Conservation (phyloP, 1,140 invertebrate species). For the Meloidogyne floridensis region DNA sequence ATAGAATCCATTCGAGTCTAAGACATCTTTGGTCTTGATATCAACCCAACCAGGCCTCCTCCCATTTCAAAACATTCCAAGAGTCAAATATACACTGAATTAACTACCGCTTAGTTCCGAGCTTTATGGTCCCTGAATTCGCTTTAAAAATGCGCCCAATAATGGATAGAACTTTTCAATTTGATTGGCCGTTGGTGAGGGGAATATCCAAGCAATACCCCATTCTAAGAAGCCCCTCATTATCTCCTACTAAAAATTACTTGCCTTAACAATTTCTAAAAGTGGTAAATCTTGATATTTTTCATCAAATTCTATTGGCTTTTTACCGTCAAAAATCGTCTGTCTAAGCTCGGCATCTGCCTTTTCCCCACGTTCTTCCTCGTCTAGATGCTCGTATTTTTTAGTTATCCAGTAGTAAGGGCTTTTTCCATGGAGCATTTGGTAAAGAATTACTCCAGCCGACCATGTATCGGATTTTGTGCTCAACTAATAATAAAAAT, state of each 20-base stretch:
- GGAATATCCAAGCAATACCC: no score
- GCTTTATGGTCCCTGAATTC: no score
- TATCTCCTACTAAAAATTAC: neutral
- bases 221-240: neutral
- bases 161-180: no score
- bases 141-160: no score
- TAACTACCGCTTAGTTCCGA: no score
- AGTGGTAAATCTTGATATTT: slow-evolving; percentile 19
- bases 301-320: slow-evolving; percentile 19
- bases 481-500: slow-evolving; percentile 15
- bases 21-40: neutral
- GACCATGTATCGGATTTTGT: slow-evolving; percentile 29
- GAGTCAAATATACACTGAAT: no score
- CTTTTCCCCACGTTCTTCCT: slow-evolving; percentile 17
- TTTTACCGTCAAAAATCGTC: slow-evolving; percentile 17
- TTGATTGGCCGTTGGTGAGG: no score
- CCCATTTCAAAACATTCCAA: no score
- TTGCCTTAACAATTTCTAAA: slow-evolving; percentile 20
- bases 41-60: no score
- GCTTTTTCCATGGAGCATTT: slow-evolving; percentile 17
- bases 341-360: slow-evolving; percentile 13
- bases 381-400: slow-evolving; percentile 13
- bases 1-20: no score
- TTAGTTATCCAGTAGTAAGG: slow-evolving; percentile 12
- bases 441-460: slow-evolving; percentile 25